Evolutionary conservation across 2,797 vertebrate species (phyloP), one percentile per base, ranked within the genome.

Genomic region (Sebastes nivosus): DNA sequence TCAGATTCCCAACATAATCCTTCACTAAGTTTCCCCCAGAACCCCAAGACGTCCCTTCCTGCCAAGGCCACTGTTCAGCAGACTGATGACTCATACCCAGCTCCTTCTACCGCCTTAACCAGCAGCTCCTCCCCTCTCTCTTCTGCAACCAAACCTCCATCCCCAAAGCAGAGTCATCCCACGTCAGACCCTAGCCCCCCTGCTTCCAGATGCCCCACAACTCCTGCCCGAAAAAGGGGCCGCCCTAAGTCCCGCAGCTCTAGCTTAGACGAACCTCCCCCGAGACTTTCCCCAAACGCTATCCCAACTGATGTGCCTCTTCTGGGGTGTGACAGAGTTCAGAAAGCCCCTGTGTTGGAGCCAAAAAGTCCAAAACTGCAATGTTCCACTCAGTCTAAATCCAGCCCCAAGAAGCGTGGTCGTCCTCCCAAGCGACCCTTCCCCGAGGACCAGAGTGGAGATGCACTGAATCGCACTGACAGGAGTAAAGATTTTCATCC

Each of bases 321-420:
- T 95, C 93, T 4, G 16, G 86, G 78, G 36, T 79, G 79, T 74
- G 92, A 92, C n/a, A 77, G 80, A 64, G 72, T 81, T 78, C 96
- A 94, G 64, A 96, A 97, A 64, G 96, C 95, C 77, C 96, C 97
- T 1, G 87, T 96, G 79, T 92, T 95, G 3, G 96, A 97, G 91
- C 95, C 96, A 66, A 50, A 0, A 50, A 96, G 95, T 74, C 93
- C 96, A 55, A 50, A 77, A 22, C 82, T 82, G 65, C 85, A 83
- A 59, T 63, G 85, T 80, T 67, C 79, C 3, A 10, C 84, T 73
- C 81, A 82, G 67, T 83, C 95, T 55, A 96, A 95, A 72, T 92
- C 94, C 73, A 95, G 96, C 85, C 97, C 96, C 4, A 97, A 96
- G 91, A 99, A 97, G 92, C 96, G 97, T 52, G 98, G 98, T 60